Base-by-base conservation (phyloP, 2,113 vertebrate species). In the Australoheros scitulus region DNA sequence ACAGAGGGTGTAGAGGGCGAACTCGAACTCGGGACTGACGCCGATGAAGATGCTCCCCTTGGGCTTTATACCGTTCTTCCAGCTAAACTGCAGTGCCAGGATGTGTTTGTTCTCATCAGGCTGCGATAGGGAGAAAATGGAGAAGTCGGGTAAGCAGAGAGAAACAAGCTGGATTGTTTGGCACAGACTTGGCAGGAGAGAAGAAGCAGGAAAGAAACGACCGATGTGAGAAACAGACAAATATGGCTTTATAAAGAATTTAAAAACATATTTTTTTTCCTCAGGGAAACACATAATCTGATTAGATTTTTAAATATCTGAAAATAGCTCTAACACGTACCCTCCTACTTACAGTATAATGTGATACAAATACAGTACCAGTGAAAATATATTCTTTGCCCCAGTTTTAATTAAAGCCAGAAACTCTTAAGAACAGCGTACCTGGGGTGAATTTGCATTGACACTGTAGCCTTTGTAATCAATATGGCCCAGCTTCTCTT, bases 11-110 rank as follows among this genome's bases (percentile, higher is more conserved):
- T 96, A 96, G 75, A 96, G 93, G 41, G 96, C 94, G 0, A 96
- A 94, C 91, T 96, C 96, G 13, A 96, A 96, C 92, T 96, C 96
- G 0, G 96, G 96, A 82, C 96, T 96, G 93, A 96, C 95, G 1
- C 96, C 96, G 4, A 96, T 87, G 89, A 96, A 96, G 91, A 96
- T 96, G 94, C 96, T 96, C 56, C 96, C 96, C 88, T 95, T 96
- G 38, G 96, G 95, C 84, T 96, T 96, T 61, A 96, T 94, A 1
- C 95, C 96, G 0, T 96, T 89, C 92, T 96, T 96, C 96, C 96
- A 96, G 92, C 94, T 95, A 91, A 96, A 96, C 93, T 96, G 96
- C 22, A 96, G 90, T 0, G 95, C 94, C 92, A 96, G 50, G 81
- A 96, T 94, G 91, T 96, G 96, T 76, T 96, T 96, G 84, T 96